Conservation (phyloP, 2,797 vertebrate genomes). For the Anableps anableps region DNA sequence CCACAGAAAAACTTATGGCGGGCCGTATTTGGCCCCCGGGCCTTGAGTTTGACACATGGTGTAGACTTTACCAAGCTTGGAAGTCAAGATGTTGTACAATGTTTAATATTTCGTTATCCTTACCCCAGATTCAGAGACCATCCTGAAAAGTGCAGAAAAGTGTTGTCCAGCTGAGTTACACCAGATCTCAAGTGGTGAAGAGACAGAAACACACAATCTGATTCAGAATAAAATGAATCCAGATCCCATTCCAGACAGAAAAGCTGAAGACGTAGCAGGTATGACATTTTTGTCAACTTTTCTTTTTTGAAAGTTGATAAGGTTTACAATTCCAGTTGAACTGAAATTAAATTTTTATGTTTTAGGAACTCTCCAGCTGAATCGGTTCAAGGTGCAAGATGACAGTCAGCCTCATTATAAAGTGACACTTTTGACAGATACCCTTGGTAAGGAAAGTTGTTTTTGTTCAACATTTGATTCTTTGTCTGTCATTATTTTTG, state of each 20-base stretch:
- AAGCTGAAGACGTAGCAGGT: background rate
- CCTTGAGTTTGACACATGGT: too few species aligned
- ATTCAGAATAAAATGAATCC: background rate
- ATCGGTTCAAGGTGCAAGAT: background rate
- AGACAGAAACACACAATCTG: too few species aligned
- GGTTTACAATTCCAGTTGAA: background rate
- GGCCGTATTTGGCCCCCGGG: too few species aligned
- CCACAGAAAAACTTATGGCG: too few species aligned
- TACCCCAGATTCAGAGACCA: background rate
- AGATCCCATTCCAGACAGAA: background rate
- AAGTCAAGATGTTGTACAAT: background rate
- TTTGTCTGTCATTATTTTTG: background rate
- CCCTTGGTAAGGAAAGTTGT: constrained; percentile 4
- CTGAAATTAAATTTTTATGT: background rate
- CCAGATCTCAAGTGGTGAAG: background rate
- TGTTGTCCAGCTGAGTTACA: too few species aligned
- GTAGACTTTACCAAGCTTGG: background rate
- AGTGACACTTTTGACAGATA: background rate
- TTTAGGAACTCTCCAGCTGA: constrained; percentile 21
- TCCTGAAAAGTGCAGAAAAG: background rate
- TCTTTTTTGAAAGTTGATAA: background rate
- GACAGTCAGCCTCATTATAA: background rate
- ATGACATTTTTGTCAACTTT: background rate
- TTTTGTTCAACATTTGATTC: background rate
- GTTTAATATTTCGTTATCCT: background rate